Percentiles rank a stretch among this genome's conserved stretches.
These are phyloP conservation scores for Diglossa cyanea DNA, from an alignment of 2,797 vertebrate genomes.

Conservation along the genomic window DNA sequence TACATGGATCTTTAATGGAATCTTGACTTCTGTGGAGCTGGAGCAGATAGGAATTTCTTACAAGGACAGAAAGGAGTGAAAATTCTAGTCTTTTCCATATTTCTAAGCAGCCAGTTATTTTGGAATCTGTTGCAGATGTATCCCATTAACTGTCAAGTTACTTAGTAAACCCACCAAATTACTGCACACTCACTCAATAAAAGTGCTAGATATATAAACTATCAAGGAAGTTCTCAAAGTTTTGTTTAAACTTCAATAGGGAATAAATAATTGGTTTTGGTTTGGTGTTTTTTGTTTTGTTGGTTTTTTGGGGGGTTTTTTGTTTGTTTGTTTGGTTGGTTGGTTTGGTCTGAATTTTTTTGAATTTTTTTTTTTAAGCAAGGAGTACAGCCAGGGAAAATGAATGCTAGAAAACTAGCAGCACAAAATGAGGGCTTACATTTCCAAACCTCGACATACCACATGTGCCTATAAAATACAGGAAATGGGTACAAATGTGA, in stretches of 20 bases:
- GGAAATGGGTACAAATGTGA: conserved; percentile 70
- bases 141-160: conserved; percentile 63
- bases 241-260: conserved; percentile 1
- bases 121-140: conserved; percentile 54
- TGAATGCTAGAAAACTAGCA: conserved; percentile 34
- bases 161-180: conserved; percentile 60
- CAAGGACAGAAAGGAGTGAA: background rate
- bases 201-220: conserved; percentile 46
- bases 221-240: conserved; percentile 9
- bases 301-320: background rate
- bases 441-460: conserved; percentile 61
- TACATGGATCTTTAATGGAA: background rate
- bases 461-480: conserved; percentile 70
- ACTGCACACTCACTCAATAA: conserved; percentile 54
- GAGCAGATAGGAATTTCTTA: conserved; percentile 2
- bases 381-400: conserved; percentile 26
- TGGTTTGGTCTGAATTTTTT: background rate
- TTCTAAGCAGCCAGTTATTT: conserved; percentile 40
- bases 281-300: background rate
- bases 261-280: background rate
- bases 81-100: conserved; percentile 5
- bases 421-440: conserved; percentile 33
- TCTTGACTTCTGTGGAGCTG: background rate
- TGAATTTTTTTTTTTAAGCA: background rate
- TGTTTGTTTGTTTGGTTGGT: no score